Evolutionary conservation across 2,797 vertebrate species (phyloP), one percentile per base, ranked within the genome.

Genomic region (Sebastes hopkinsi): DNA sequence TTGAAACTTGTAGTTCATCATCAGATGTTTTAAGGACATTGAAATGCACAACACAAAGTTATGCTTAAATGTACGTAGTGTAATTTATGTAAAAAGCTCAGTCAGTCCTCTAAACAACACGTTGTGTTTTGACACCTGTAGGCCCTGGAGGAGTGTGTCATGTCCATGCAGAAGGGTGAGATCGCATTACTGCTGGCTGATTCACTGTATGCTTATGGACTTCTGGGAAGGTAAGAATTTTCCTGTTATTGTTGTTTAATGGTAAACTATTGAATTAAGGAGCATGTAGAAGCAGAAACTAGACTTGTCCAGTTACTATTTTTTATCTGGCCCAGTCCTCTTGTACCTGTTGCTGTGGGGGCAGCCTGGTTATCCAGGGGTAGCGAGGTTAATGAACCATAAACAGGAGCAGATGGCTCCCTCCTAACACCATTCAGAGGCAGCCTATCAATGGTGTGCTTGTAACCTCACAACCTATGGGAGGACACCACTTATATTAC

Each of bases 81-180:
- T 64, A 22, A 64, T 59, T 30, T 30, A 23, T 72, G 13, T 29
- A 32, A 79, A 72, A 71, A 60, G n/a, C n/a, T 62, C 8, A 58
- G 12, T 67, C 18, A 77, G n/a, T 75, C 12, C 18, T 60, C 38
- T 77, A 42, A 74, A 54, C 52, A 67, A 76, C 79, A n/a, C 16
- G 0, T n/a, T 79, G 13, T 72, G 88, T 34, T 86, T 76, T 93
- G 80, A 73, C 34, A 75, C 88, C 80, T 81, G 79, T 75, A 97
- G 96, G 95, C 96, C n/a, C 90, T 97, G 92, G 97, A 97, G 85
- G 91, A 97, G 88, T 96, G 96, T 25, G 94, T 95, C 64, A 92
- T 95, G 42, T 95, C 96, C 87, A 96, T 97, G 96, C 92, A 93
- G 84, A 91, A 77, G 58, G 94, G 93, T 1, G 96, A 97, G 91